These are phyloP conservation scores for Menura novaehollandiae DNA, from an alignment of 2,113 vertebrate species.

Conservation along the genomic window DNA sequence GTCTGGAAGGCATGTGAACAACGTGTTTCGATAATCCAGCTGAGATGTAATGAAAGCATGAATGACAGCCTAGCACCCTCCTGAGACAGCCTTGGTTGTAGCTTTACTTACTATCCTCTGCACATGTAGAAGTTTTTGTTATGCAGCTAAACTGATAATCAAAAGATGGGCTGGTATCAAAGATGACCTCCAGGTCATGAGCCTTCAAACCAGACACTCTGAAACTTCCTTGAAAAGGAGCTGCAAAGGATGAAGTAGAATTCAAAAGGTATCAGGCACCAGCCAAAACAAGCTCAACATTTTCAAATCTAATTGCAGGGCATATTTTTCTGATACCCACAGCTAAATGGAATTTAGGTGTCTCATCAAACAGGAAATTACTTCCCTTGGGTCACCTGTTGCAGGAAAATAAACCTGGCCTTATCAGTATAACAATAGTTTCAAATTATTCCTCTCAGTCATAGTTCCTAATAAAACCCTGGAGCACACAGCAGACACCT, in stretches of 20 bases:
- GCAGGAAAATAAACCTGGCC: background rate
- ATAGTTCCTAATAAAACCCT: background rate
- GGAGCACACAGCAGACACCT: background rate
- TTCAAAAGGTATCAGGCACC: background rate
- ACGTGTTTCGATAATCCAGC: conserved; percentile 32
- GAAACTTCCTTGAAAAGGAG: conserved; percentile 12
- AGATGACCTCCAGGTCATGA: conserved; percentile 29
- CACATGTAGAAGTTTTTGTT: conserved; percentile 17
- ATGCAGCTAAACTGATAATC: conserved; percentile 44
- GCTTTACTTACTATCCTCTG: background rate
- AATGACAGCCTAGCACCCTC: conserved; percentile 47
- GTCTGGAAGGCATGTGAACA: conserved; percentile 30
- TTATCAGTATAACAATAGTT: conserved; percentile 3
- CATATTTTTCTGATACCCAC: conserved; percentile 30
- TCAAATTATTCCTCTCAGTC: background rate
- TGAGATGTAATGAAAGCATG: conserved; percentile 37
- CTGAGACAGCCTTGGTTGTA: conserved; percentile 27
- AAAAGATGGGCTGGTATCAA: conserved; percentile 43
- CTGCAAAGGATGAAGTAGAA: background rate
- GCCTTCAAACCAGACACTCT: conserved; percentile 9
- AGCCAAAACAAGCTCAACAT: conserved; percentile 7
- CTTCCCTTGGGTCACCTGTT: conserved; percentile 37
- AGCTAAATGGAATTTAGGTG: background rate
- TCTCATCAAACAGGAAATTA: conserved; percentile 67
- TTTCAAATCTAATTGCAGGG: conserved; percentile 16